Conservation (phyloP, 1,140 invertebrate species). For the Choristoneura fumiferana region DNA sequence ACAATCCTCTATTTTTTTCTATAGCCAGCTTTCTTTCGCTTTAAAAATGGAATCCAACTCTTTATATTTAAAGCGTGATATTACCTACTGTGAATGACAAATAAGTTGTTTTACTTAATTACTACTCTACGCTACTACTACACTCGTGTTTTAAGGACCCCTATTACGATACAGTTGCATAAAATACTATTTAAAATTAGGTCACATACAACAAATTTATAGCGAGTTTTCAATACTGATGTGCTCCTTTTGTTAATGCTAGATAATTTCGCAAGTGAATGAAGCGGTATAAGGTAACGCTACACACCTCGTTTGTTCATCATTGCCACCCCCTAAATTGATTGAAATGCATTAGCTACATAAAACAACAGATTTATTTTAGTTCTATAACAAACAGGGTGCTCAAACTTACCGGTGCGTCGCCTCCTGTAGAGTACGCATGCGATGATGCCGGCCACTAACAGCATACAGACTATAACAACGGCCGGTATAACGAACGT, state of each 20-base stretch:
- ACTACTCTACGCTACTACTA: too few relatives aligned
- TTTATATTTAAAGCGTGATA: too few relatives aligned
- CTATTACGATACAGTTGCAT: too few relatives aligned
- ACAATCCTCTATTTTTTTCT: too few relatives aligned
- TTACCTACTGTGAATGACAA: too few relatives aligned
- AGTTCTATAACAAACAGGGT: background rate
- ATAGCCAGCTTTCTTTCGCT: too few relatives aligned
- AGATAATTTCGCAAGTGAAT: slow-evolving; percentile 4
- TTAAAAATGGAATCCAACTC: too few relatives aligned
- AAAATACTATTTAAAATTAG: too few relatives aligned
- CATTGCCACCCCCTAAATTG: slow-evolving; percentile 1
- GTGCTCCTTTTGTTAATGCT: background rate
- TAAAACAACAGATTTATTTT: background rate
- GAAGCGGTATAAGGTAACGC: slow-evolving; percentile 1
- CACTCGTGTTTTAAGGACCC: too few relatives aligned
- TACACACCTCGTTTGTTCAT: slow-evolving; percentile 7
- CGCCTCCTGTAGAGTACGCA: slow-evolving; percentile 92
- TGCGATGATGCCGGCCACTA: slow-evolving; percentile 91
- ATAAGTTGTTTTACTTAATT: too few relatives aligned
- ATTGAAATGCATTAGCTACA: background rate
- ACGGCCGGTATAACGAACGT: slow-evolving; percentile 94
- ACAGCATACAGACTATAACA: slow-evolving; percentile 92
- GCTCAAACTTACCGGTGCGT: slow-evolving; percentile 80
- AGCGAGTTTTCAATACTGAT: too few relatives aligned
- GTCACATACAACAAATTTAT: too few relatives aligned